Evolutionary conservation across 2,797 vertebrate species (phyloP), one percentile per base, ranked within the genome.

Genomic region (Vireo griseus): DNA sequence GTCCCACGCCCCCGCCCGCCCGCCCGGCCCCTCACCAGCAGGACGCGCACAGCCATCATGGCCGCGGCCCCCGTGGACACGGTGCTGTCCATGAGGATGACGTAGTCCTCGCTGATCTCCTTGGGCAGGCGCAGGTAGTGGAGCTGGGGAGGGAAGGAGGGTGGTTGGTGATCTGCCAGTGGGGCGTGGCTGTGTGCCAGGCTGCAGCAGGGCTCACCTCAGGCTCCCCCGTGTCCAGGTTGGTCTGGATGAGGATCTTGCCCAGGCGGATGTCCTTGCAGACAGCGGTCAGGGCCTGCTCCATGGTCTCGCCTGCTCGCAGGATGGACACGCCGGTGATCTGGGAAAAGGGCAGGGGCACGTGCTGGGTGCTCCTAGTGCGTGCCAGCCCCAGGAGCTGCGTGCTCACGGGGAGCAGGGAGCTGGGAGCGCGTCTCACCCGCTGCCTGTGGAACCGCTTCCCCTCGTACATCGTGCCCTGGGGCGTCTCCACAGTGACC

Each of bases 171-270:
- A 6, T 0, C 3, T 4, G 33, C 21, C 5, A 2, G 40, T 0
- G 0, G 28, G 0, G 13, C 9, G 0, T 0, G n/a, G 57, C 63
- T 0, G 10, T 0, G 11, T 0, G 21, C 48, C 9, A 2, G 55
- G 28, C 37, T 16, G n/a, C 2, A 2, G 80, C 0, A 1, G 22
- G 1, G 14, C 80, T 76, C 96, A 99, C 99, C 99, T 99, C 99
- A 0, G 99, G 99, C 86, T 99, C 99, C 17, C 98, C 99, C 0
- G 99, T 99, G 97, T 98, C 97, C 1, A 98, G 98, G 97, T 99
- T 99, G 86, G 99, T 99, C 98, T 99, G 99, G 92, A 99, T 99
- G 35, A 99, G 98, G 95, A 99, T 99, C 97, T 99, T 99, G 48
- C 99, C 99, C 68, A 99, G 98, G 21, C 98, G 96, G 95, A 99